Evolutionary conservation across 2,888 invertebrate species (phyloP).

Genomic region (Ormyrus nitidulus): DNA sequence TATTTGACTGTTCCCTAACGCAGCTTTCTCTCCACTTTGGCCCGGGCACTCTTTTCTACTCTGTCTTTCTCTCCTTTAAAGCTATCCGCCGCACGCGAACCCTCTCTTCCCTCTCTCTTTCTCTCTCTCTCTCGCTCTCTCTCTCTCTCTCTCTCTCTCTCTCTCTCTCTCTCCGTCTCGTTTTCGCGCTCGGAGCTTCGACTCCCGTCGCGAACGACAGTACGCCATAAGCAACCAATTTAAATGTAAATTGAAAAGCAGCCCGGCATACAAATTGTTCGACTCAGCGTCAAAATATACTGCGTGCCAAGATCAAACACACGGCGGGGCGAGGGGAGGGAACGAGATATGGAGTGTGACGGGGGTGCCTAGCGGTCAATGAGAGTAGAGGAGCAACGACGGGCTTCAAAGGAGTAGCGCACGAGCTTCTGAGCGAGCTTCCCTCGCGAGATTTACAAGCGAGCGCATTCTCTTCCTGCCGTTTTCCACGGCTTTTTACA

Average conservation of each 20-base stretch:
- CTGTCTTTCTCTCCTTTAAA: constrained; percentile 8
- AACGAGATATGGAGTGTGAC: constrained; percentile 34
- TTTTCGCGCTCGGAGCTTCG: constrained; percentile 62
- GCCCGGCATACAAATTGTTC: constrained; percentile 75
- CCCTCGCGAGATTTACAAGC: not conserved
- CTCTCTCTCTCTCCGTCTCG: constrained; percentile 21
- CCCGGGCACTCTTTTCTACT: constrained; percentile 1
- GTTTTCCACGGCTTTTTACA: not conserved
- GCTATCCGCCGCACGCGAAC: constrained; percentile 21
- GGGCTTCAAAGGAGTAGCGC: constrained; percentile 30
- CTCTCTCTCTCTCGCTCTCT: constrained; percentile 21
- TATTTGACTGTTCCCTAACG: constrained; percentile 73
- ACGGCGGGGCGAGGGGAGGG: constrained; percentile 60
- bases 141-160: constrained; percentile 19
- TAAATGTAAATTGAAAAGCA: constrained; percentile 76
- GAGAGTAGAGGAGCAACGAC: not conserved
- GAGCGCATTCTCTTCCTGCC: not conserved
- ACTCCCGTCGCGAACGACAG: constrained; percentile 74
- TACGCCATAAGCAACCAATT: constrained; percentile 75
- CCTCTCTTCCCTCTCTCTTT: constrained; percentile 24
- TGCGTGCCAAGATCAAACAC: constrained; percentile 75
- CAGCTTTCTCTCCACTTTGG: constrained; percentile 10
- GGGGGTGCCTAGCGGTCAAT: constrained; percentile 6
- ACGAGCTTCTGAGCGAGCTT: not conserved
- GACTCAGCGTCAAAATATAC: constrained; percentile 75